These are phyloP conservation scores for Apotomis turbidana DNA, from an alignment of 2,888 invertebrate genomes.

Conservation along the genomic window DNA sequence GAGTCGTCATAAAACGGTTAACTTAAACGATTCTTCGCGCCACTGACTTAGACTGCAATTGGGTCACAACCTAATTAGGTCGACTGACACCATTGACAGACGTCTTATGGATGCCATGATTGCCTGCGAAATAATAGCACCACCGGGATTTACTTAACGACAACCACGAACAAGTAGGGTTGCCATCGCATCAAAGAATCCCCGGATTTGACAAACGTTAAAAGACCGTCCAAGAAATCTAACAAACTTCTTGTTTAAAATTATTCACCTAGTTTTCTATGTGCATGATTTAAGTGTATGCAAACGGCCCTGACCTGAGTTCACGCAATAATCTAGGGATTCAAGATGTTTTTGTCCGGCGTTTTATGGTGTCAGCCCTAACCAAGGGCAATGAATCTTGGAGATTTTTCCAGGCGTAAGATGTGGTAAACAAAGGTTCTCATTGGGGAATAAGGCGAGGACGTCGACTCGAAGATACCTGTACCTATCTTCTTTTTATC, in stretches of 20 bases:
- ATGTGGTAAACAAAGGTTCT: conserved; percentile 31
- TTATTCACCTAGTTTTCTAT: too few relatives aligned
- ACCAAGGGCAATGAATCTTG: conserved; percentile 47
- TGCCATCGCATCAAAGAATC: conserved; percentile 46
- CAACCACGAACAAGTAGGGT: conserved; percentile 51
- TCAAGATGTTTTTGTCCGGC: background rate
- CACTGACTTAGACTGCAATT: conserved; percentile 69
- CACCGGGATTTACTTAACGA: conserved; percentile 69
- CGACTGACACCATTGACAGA: conserved; percentile 65
- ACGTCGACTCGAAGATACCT: conserved; percentile 12
- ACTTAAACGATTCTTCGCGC: conserved; percentile 61
- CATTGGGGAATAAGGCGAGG: conserved; percentile 20
- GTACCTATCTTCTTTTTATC: conserved; percentile 9
- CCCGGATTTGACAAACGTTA: background rate
- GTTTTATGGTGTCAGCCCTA: conserved; percentile 7
- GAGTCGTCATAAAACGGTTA: conserved; percentile 53
- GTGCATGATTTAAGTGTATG: too few relatives aligned
- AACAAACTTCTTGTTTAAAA: too few relatives aligned
- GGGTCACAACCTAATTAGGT: conserved; percentile 79
- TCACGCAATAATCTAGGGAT: background rate
- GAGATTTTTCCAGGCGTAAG: conserved; percentile 24
- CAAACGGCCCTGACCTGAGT: background rate
- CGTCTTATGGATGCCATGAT: conserved; percentile 60
- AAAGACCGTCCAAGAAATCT: background rate
- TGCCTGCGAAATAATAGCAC: conserved; percentile 68